Base-by-base conservation (phyloP, 2,113 vertebrate genomes). In the Dendropsophus ebraccatus region DNA sequence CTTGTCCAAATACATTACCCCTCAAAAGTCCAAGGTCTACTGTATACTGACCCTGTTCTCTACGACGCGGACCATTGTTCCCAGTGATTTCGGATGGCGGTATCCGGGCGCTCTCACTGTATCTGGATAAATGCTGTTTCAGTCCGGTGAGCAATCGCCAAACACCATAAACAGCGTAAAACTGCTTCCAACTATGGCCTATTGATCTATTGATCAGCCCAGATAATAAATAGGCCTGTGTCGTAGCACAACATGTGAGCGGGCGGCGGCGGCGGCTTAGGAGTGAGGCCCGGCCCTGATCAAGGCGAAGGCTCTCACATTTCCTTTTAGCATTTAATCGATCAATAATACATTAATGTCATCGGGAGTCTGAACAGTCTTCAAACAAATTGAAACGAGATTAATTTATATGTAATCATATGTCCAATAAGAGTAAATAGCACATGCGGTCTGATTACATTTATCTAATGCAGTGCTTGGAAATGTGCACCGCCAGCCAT, bases 291-390 rank as follows among this genome's bases (percentile, higher is more conserved):
- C 13, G 6, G 32, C 54, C 76, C 76, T 37, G 30, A 79, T 49
- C 49, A 25, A 52, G 60, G 47, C 52, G 58, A 80, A 80, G 49
- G 76, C 50, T 80, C 50, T 78, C 72, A 25, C 76, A 60, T 41
- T 32, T 60, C 65, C 37, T 67, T 73, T 72, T 70, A 80, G 50
- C 76, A 86, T 86, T 80, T 72, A 58, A 86, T 81, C 17, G 67
- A 86, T 86, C 84, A 58, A 86, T 86, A 80, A 86, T 86, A 86
- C 84, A 86, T 86, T 80, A 86, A 80, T 86, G 84, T 86, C 84
- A 86, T 80, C 76, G 41, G 49, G n/a, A 80, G 76, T 14, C 76
- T 80, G 76, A 86, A 80, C 84, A 81, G 84, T 60, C 84, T 80
- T 86, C 84, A 86, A 86, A 81, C 84, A 86, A 80, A 86, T 65